Conservation (phyloP, 2,113 vertebrate genomes). For the Tichodroma muraria region DNA sequence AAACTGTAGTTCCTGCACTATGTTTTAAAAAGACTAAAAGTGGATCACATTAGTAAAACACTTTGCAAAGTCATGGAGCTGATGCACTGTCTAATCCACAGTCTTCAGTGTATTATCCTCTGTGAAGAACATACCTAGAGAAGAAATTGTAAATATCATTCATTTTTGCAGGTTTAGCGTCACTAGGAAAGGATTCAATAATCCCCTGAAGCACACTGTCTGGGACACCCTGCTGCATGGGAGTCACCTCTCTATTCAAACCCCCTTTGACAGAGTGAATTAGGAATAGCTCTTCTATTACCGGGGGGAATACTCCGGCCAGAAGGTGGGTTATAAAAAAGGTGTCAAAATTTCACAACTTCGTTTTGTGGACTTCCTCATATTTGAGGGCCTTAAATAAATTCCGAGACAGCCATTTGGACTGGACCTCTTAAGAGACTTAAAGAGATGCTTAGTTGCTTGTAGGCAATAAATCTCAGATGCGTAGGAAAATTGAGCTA, state of each 20-base stretch:
- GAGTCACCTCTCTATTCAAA: not conserved
- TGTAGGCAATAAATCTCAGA: not conserved
- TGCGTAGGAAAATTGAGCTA: not conserved
- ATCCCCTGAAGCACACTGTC: not conserved
- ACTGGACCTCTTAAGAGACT: not conserved
- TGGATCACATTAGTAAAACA: not conserved
- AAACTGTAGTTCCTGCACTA: not conserved
- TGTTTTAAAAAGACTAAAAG: not conserved
- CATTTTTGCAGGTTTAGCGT: not conserved
- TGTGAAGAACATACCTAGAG: not conserved
- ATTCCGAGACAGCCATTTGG: not conserved
- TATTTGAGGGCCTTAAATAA: not conserved
- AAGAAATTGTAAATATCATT: not conserved
- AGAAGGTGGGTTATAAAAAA: not conserved
- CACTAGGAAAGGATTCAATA: not conserved
- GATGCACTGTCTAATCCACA: not conserved
- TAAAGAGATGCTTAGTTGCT: not conserved
- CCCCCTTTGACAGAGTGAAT: not conserved
- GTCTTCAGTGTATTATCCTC: not conserved
- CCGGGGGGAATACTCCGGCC: not conserved
- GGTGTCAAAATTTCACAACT: not conserved
- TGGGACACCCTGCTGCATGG: not conserved
- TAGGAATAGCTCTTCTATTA: not conserved
- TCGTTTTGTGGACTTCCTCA: not conserved
- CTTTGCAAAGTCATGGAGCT: not conserved